Base-by-base conservation (phyloP, 2,797 vertebrate genomes). In the Lateolabrax maculatus region DNA sequence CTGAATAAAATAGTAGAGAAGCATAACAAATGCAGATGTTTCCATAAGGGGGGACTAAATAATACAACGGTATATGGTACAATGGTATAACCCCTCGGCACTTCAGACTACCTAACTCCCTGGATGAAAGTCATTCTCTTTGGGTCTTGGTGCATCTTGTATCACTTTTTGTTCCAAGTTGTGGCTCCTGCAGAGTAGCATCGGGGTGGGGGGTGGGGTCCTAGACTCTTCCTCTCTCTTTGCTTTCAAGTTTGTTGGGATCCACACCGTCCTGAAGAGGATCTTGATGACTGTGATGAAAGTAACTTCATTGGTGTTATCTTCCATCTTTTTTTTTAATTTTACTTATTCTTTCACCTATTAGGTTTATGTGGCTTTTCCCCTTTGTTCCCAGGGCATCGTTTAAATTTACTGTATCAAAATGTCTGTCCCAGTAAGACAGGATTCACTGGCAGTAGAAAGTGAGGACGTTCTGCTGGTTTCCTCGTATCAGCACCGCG, bases 401-500 rank as follows among this genome's bases (percentile, higher is more conserved):
- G 21, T 29, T 36, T n/a, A n/a, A 19, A 66, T 61, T n/a, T 21
- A 19, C 23, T 61, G 41, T 43, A 25, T 25, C 5, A 43, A 55
- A 27, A 11, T n/a, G 36, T 57, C 19, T 15, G 10, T 36, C 31
- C 21, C 7, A 39, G 6, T 44, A 8, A 34, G 10, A 23, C 7
- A 0, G 25, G 9, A 41, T 69, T 94, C 77, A 95, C 86, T 94
- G 93, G 84, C 94, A 95, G 92, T 95, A 95, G 80, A 95, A 90
- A 1, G 93, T 95, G 56, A 95, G 90, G 0, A 93, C 90, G 4
- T 95, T 94, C 69, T 96, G 90, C 86, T 96, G 96, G 88, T 96
- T 95, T 64, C 95, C 94, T 77, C 91, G 85, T 60, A 95, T 95
- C 60, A 96, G 91, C 62, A 90, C 83, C 0, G 81, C 43, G 0